These are phyloP conservation scores for Passer domesticus DNA, from an alignment of 2,113 vertebrate genomes.

Conservation along the genomic window DNA sequence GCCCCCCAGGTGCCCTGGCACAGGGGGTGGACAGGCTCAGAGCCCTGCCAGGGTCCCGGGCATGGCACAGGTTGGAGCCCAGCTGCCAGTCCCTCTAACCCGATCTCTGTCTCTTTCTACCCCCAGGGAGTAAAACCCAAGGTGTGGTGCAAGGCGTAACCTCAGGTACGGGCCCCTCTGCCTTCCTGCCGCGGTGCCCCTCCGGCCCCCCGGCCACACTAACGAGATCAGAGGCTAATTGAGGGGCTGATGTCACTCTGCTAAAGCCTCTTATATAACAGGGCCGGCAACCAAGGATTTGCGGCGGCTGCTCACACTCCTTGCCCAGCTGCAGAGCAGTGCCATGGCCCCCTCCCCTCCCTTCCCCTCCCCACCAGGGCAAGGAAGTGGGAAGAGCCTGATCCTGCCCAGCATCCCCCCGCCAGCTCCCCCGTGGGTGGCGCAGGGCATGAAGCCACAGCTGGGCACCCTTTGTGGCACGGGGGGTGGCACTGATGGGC, in stretches of 20 bases:
- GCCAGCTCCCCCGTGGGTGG: not conserved
- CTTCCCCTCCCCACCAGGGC: not conserved
- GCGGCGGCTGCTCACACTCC: not conserved
- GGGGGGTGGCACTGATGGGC: not conserved
- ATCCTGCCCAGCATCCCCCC: not conserved
- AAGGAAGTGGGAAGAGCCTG: not conserved
- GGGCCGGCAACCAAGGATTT: conserved; percentile 15
- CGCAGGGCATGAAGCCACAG: rapidly evolving
- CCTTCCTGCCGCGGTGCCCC: rapidly evolving
- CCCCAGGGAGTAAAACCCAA: conserved; percentile 91
- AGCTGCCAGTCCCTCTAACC: not conserved
- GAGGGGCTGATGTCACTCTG: conserved; percentile 59
- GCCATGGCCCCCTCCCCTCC: not conserved
- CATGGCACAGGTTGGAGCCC: rapidly evolving
- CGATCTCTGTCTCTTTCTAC: conserved; percentile 17
- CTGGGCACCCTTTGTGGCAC: not conserved
- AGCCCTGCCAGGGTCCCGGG: not conserved
- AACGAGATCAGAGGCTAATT: conserved; percentile 57
- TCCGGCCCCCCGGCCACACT: not conserved
- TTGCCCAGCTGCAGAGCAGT: conserved; percentile 26
- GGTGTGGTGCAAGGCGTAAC: conserved; percentile 87
- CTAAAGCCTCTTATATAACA: conserved; percentile 58
- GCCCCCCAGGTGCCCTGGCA: rapidly evolving
- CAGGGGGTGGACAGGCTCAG: not conserved
- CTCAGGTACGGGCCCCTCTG: conserved; percentile 78